A percentile compares a stretch with the other conserved stretches of the same genome.
Evolutionary conservation across 2,888 invertebrate genomes (phyloP).

Genomic region (Thecophora atra): DNA sequence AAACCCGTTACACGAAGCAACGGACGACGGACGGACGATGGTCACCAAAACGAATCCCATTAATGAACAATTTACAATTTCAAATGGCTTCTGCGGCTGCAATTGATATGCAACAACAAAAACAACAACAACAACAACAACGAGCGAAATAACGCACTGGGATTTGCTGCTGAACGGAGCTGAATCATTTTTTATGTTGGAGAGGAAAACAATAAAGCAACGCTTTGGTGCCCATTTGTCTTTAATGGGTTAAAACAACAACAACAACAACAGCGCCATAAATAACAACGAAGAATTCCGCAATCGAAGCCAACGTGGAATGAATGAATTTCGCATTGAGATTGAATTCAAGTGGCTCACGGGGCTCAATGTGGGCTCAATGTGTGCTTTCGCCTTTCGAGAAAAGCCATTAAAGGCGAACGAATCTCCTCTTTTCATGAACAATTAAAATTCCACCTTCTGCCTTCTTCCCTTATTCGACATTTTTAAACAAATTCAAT

Average conservation of each 20-base stretch:
- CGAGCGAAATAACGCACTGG: constrained; percentile 24
- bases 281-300: not conserved
- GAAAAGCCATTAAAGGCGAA: constrained; percentile 23
- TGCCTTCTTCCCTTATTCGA: not conserved
- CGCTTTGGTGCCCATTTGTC: constrained; percentile 49
- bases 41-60: constrained; percentile 36
- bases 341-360: constrained; percentile 40
- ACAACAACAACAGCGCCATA: not conserved
- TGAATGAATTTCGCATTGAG: constrained; percentile 49
- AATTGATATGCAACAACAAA: constrained; percentile 28
- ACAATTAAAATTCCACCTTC: constrained; percentile 31
- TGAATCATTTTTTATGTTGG: constrained; percentile 36
- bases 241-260: constrained; percentile 43
- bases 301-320: constrained; percentile 22
- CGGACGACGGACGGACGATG: too few species aligned
- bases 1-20: not conserved
- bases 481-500: not conserved
- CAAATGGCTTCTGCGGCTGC: constrained; percentile 43
- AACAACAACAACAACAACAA: not conserved
- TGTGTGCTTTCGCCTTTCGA: constrained; percentile 8
- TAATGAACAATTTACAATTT: constrained; percentile 49
- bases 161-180: constrained; percentile 36
- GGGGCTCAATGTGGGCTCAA: not conserved
- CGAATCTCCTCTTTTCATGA: constrained; percentile 8
- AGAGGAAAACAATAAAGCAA: constrained; percentile 49